Evolutionary conservation across 2,888 invertebrate genomes (phyloP).

Genomic region (Pecten maximus): DNA sequence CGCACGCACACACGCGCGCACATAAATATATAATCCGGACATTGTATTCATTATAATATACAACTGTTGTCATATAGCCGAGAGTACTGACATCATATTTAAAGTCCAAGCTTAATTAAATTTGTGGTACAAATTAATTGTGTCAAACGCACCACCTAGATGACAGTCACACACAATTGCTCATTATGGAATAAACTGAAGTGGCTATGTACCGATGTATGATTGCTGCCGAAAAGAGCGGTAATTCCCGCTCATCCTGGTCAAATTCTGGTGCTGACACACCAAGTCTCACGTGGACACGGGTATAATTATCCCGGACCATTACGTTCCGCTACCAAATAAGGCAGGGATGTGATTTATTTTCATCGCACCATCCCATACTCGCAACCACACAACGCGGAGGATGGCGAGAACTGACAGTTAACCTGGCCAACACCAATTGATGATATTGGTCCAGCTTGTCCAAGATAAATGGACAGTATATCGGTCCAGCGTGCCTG

Average conservation of each 20-base stretch:
- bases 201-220: no score
- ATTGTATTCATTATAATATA: no score
- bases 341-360: neutral
- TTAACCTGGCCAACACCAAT: neutral
- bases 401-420: neutral
- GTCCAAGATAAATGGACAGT: neutral
- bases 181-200: neutral
- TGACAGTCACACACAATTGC: neutral
- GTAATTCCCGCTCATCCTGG: neutral
- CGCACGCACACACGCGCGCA: no score
- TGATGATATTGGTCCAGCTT: neutral
- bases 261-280: neutral
- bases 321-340: neutral
- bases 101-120: no score
- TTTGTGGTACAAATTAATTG: neutral
- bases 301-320: neutral
- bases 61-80: no score
- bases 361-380: neutral
- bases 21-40: no score
- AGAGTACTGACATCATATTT: no score
- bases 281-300: slow-evolving; percentile 6
- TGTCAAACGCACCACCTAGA: neutral
- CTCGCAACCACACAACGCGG: neutral
- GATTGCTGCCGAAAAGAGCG: neutral
- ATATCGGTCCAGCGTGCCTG: neutral